A percentile compares a stretch with the other conserved stretches of the same genome.
Evolutionary conservation across 2,113 vertebrate species (phyloP).

Genomic region (Calyptommatus sinebrachiatus): DNA sequence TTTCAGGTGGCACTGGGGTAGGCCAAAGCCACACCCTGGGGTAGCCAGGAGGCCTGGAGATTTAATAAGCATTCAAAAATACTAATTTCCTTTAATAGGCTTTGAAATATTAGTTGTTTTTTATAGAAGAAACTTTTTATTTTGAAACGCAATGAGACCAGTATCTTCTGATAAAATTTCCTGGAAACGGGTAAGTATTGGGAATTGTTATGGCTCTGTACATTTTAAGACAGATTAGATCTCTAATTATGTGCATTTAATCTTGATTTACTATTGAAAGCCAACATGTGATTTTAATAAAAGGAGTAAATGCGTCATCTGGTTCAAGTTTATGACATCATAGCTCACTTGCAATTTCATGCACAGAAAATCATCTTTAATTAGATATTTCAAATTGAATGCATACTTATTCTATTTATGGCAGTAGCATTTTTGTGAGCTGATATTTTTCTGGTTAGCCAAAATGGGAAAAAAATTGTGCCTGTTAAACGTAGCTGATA

Average conservation of each 20-base stretch:
- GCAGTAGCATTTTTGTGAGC: conserved; percentile 7
- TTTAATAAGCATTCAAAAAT: no score
- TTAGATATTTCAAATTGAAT: conserved; percentile 27
- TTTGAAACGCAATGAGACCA: conserved; percentile 14
- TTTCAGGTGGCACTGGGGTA: no score
- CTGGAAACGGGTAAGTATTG: not conserved
- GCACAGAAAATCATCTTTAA: conserved; percentile 11
- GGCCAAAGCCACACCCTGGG: no score
- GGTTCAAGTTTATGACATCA: conserved; percentile 31
- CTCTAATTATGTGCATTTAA: conserved; percentile 30
- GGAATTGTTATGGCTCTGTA: conserved; percentile 8
- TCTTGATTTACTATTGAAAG: conserved; percentile 19
- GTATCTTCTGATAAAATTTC: conserved; percentile 12
- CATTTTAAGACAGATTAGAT: conserved; percentile 24
- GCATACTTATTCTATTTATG: not conserved
- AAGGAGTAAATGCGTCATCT: conserved; percentile 22
- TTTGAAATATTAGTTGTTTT: conserved; percentile 22
- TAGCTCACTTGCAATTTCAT: not conserved
- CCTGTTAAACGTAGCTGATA: conserved; percentile 5
- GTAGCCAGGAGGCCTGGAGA: no score
- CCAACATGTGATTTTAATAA: conserved; percentile 32
- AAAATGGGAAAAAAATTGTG: conserved; percentile 15
- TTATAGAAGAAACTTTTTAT: not conserved
- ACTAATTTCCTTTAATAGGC: no score
- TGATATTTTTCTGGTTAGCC: conserved; percentile 20